Evolutionary conservation across 2,797 vertebrate genomes (phyloP).

Genomic region (Scyliorhinus canicula): DNA sequence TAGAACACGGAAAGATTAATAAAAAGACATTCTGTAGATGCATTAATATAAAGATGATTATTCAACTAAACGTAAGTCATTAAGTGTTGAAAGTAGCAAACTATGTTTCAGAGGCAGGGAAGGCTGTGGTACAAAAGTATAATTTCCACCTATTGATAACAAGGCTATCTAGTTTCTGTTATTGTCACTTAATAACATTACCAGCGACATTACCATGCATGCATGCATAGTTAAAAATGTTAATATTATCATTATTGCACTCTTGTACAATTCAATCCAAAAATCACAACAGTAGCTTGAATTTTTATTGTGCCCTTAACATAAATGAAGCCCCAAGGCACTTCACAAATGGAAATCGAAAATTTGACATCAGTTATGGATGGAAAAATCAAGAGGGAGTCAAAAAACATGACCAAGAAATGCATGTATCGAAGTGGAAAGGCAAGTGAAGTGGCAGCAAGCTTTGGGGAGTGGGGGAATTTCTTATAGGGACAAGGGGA

Average conservation of each 20-base stretch:
- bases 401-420: not conserved
- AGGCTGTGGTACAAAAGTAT: not conserved
- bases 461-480: not conserved
- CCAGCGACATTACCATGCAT: not conserved
- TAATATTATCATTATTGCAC: not conserved
- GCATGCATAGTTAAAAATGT: not conserved
- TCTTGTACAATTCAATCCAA: not conserved
- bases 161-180: not conserved
- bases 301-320: not conserved
- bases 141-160: not conserved
- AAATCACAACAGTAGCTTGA: not conserved
- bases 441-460: not conserved
- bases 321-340: not conserved
- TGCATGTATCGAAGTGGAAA: not conserved
- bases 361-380: not conserved
- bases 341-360: not conserved
- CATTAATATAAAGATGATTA: not conserved
- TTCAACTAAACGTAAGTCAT: not conserved
- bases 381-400: not conserved
- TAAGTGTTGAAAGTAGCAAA: not conserved
- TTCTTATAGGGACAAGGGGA: not conserved
- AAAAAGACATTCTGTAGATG: not conserved
- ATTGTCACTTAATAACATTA: not conserved
- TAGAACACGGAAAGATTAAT: not conserved
- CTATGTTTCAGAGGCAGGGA: not conserved